phyloP scores from a whole-genome alignment of 2,888 invertebrate genomes.

The Rhingia rostrata region DNA sequence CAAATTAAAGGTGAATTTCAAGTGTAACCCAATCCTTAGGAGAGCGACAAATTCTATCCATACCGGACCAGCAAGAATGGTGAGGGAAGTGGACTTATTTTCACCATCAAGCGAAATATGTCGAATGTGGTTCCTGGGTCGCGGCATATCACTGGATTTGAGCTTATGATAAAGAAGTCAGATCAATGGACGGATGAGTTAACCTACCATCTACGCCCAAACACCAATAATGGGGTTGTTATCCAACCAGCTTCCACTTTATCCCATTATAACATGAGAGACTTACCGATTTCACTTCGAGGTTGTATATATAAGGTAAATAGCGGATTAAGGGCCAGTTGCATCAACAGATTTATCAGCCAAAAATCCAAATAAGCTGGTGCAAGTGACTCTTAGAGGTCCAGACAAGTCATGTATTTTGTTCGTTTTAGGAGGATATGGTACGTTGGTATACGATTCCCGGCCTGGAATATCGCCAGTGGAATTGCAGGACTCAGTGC shows the following conservation, averaged over 20 bases:
- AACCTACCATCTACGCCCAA: constrained; percentile 75
- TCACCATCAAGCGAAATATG: constrained; percentile 75
- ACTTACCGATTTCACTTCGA: constrained; percentile 75
- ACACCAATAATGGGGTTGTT: constrained; percentile 77
- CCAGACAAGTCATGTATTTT: no score
- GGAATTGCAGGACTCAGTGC: constrained; percentile 79
- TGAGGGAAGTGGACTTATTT: constrained; percentile 79
- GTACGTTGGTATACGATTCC: constrained; percentile 56
- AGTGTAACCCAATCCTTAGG: constrained; percentile 28
- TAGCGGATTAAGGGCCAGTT: no score
- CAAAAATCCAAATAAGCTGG: background rate
- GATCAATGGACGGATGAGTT: constrained; percentile 77
- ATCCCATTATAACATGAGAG: constrained; percentile 75
- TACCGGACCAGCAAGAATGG: constrained; percentile 78
- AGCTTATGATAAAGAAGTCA: constrained; percentile 78
- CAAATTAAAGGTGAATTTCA: background rate
- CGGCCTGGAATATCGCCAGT: constrained; percentile 76
- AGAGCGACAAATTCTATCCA: constrained; percentile 77
- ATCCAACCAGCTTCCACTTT: constrained; percentile 77
- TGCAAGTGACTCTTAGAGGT: no score
- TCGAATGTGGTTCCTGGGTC: constrained; percentile 65
- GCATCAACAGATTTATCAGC: background rate
- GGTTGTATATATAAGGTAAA: constrained; percentile 78
- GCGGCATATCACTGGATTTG: background rate
- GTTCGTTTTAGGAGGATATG: constrained; percentile 76